A percentile compares a stretch with the other conserved stretches of the same genome.
These are phyloP conservation scores for Meandrina meandrites DNA, from an alignment of 92 coral and sea anemone species.

Conservation along the genomic window DNA sequence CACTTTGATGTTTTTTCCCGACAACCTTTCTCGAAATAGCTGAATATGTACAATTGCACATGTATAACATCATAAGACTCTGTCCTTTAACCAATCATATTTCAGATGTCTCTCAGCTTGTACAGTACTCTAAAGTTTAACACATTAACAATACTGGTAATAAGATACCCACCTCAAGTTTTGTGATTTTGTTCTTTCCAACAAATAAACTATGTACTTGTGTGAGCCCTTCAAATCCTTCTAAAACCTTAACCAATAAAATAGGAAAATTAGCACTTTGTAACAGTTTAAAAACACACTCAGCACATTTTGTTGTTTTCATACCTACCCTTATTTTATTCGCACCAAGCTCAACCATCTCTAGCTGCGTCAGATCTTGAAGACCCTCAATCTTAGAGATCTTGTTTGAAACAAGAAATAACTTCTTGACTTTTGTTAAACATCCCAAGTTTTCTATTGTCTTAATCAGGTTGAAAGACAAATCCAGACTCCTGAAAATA, in stretches of 20 bases:
- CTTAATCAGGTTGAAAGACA: slow-evolving; percentile 89
- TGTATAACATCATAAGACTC: too few relatives aligned
- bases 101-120: not conserved
- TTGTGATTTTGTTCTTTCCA: slow-evolving; percentile 95
- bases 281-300: not conserved
- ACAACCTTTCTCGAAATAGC: too few relatives aligned
- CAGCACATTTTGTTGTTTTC: not conserved
- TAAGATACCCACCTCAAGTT: slow-evolving; percentile 68
- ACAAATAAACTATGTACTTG: slow-evolving; percentile 87
- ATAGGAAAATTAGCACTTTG: not conserved
- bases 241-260: slow-evolving; percentile 64
- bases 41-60: too few relatives aligned
- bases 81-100: too few relatives aligned
- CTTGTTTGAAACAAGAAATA: slow-evolving; percentile 89
- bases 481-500: slow-evolving; percentile 78
- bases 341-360: slow-evolving; percentile 98
- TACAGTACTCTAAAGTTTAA: too few relatives aligned
- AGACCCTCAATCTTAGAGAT: slow-evolving; percentile 80
- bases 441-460: slow-evolving; percentile 72
- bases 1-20: too few relatives aligned
- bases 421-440: slow-evolving; percentile 73
- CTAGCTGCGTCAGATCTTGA: slow-evolving; percentile 67
- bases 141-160: not conserved
- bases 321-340: slow-evolving; percentile 87
- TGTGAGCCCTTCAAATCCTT: slow-evolving; percentile 76